These are phyloP conservation scores for Thaumatotibia leucotreta DNA, from an alignment of 1,140 invertebrate species.

Conservation along the genomic window DNA sequence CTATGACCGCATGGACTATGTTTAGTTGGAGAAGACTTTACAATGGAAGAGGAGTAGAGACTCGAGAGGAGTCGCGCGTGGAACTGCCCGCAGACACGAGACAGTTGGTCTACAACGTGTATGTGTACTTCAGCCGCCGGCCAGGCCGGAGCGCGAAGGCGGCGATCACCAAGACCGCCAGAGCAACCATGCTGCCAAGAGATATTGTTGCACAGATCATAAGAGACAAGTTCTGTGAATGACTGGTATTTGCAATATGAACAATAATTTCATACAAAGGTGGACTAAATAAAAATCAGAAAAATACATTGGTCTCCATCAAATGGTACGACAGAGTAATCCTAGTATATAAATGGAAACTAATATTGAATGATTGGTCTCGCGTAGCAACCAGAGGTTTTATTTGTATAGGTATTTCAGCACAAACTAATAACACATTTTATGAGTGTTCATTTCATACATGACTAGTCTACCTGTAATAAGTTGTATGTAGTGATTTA, in stretches of 20 bases:
- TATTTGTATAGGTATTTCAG: no score
- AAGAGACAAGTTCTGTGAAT: slow-evolving; percentile 54
- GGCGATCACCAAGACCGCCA: slow-evolving; percentile 59
- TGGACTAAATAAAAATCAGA: no score
- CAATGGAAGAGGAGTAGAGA: slow-evolving; percentile 41
- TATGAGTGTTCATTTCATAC: no score
- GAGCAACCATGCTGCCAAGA: slow-evolving; percentile 62
- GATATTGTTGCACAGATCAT: slow-evolving; percentile 68
- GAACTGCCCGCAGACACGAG: slow-evolving; percentile 64
- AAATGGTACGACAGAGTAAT: no score
- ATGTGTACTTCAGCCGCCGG: slow-evolving; percentile 62
- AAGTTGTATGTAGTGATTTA: no score
- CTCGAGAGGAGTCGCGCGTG: slow-evolving; percentile 40
- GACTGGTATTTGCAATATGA: not conserved
- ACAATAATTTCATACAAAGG: no score
- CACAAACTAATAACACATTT: no score
- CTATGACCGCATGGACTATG: slow-evolving; percentile 73
- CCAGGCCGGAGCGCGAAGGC: slow-evolving; percentile 61
- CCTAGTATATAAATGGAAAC: no score
- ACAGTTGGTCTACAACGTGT: slow-evolving; percentile 67
- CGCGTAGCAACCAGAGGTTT: no score
- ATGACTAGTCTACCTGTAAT: no score
- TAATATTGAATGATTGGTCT: no score
- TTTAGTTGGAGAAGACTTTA: slow-evolving; percentile 69
- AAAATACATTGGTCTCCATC: no score